Base-by-base conservation (phyloP, 2,797 vertebrate species). In the Adelosebastes latens region DNA sequence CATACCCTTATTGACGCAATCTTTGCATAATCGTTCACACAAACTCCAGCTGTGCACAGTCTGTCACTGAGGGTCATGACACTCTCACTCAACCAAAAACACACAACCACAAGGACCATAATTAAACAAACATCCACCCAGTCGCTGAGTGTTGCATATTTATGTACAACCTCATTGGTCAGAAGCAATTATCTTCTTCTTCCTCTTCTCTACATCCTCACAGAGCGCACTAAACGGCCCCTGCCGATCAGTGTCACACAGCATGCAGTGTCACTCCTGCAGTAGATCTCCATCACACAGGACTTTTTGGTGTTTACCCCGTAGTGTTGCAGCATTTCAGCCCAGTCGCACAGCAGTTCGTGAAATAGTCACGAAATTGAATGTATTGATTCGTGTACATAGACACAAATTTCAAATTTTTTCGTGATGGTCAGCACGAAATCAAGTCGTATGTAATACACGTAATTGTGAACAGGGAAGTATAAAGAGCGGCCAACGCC, bases 61-160 rank as follows among this genome's bases (percentile, higher is more conserved):
- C 89, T 92, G 81, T 92, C 84, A 77, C 87, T 72, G 86, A 88
- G 86, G 90, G 81, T 89, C 90, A 88, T 67, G 87, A 90, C 91
- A 88, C 83, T 71, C 80, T 81, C 85, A 75, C 83, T 88, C 87
- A 89, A 89, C 77, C 91, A 90, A 91, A 93, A 84, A 89, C 85
- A 86, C 86, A 91, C 78, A 91, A 92, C 92, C 93, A 88, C 91
- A 88, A 88, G 88, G 75, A 88, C 91, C 91, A 88, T 90, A 88
- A 93, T 93, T 92, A 91, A 92, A 94, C 93, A 94, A 93, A 94
- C 90, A 92, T 91, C 88, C 77, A 88, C 78, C 84, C 85, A 85
- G 88, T 84, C 34, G 14, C 81, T 86, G 79, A 89, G 76, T 65
- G 4, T 71, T 87, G 89, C 89, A 81, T 89, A 88, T 94, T 91